phyloP scores from a whole-genome alignment of 2,797 vertebrate genomes.

The Mareca penelope region DNA sequence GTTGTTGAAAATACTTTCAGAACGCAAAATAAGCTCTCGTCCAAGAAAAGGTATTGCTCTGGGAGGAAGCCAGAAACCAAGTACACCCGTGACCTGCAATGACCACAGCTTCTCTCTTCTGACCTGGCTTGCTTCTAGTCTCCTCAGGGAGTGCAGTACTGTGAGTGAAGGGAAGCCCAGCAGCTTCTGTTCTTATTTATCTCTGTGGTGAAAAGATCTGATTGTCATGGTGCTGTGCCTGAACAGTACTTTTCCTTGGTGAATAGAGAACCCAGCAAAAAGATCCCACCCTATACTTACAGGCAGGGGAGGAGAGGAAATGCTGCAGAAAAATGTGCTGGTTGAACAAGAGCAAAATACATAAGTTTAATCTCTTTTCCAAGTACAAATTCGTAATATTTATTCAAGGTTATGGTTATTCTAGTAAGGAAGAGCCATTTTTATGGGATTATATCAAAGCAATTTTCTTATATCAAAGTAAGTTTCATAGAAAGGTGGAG shows the following conservation, averaged over 20 bases:
- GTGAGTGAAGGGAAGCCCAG: background rate
- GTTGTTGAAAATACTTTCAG: slow-evolving; percentile 49
- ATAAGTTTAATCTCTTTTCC: background rate
- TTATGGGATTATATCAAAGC: background rate
- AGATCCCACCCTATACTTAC: background rate
- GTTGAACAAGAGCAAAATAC: background rate
- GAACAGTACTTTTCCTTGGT: background rate
- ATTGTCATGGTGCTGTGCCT: background rate
- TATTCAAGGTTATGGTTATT: background rate
- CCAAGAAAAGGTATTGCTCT: slow-evolving; percentile 59
- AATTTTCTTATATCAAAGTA: background rate
- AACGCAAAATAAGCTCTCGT: slow-evolving; percentile 50
- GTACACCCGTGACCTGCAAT: slow-evolving; percentile 34
- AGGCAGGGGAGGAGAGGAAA: background rate
- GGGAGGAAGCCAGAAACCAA: slow-evolving; percentile 42
- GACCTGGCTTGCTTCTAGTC: background rate
- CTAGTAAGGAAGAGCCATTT: background rate
- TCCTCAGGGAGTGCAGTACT: background rate
- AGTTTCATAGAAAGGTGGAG: background rate
- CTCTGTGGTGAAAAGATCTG: background rate
- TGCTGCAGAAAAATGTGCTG: background rate
- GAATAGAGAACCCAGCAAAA: background rate
- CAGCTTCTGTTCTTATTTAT: background rate
- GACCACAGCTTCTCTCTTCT: slow-evolving; percentile 31
- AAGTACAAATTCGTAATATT: background rate